Percentiles rank a stretch among this genome's conserved stretches.
These are phyloP conservation scores for Tenodera sinensis DNA, from an alignment of 2,888 invertebrate species.

Conservation along the genomic window DNA sequence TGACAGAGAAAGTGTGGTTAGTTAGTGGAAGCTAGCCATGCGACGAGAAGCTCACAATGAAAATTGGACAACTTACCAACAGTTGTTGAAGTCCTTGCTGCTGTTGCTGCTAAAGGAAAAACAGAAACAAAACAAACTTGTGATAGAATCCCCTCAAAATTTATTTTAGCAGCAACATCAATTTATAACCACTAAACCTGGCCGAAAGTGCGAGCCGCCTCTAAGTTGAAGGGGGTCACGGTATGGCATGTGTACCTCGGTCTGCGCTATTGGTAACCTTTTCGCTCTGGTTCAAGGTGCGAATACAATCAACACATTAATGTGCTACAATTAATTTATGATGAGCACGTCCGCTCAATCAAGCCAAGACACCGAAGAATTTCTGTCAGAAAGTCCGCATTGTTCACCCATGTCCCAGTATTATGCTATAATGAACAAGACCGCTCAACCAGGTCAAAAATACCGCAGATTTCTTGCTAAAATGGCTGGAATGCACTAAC, in stretches of 20 bases:
- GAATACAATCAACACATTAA: not conserved
- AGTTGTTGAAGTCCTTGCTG: slow-evolving; percentile 89
- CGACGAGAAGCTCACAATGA: not conserved
- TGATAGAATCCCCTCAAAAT: not conserved
- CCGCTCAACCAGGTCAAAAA: no score
- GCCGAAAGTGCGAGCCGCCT: no score
- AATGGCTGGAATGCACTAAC: no score
- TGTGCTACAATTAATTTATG: no score
- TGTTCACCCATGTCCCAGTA: no score
- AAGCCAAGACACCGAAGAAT: no score
- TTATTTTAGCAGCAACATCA: not conserved
- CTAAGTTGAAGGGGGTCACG: not conserved
- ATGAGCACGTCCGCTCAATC: no score
- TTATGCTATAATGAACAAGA: no score
- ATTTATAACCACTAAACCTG: not conserved
- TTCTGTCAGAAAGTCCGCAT: no score
- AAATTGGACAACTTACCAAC: slow-evolving; percentile 64
- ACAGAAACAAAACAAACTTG: slow-evolving; percentile 28
- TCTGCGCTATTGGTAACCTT: not conserved
- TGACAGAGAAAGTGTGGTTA: no score
- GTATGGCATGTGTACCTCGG: not conserved
- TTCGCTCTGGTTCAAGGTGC: not conserved
- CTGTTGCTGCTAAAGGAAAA: slow-evolving; percentile 75
- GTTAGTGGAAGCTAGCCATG: not conserved
- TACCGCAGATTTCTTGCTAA: no score